A percentile compares a stretch with the other conserved stretches of the same genome.
phyloP scores from a whole-genome alignment of 2,888 invertebrate genomes.

The Harpalus rufipes region DNA sequence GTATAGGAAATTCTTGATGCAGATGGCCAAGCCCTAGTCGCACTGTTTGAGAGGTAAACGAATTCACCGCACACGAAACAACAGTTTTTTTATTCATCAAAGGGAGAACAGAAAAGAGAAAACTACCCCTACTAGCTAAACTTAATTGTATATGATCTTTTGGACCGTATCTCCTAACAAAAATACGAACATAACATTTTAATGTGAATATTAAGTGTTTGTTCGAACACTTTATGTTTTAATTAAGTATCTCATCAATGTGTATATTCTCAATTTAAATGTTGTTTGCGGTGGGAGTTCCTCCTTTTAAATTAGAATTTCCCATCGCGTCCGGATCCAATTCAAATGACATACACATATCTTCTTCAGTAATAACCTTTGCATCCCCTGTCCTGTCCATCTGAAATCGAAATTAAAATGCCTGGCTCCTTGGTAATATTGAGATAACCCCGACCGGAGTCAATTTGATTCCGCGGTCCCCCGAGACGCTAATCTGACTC shows the following conservation, averaged over 20 bases:
- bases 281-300: too few species aligned
- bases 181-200: too few species aligned
- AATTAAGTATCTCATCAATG: too few species aligned
- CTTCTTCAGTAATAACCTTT: neutral
- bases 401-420: constrained; percentile 63
- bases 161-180: too few species aligned
- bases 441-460: constrained; percentile 71
- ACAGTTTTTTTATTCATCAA: constrained; percentile 3
- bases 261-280: too few species aligned
- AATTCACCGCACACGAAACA: neutral
- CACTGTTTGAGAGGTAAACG: neutral
- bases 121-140: neutral
- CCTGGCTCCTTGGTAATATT: constrained; percentile 57
- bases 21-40: neutral
- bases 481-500: constrained; percentile 75
- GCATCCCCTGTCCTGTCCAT: constrained; percentile 29
- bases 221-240: too few species aligned
- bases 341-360: neutral
- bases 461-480: constrained; percentile 77
- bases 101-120: neutral
- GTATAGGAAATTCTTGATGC: neutral
- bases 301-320: neutral
- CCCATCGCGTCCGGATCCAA: neutral
- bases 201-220: too few species aligned
- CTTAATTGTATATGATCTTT: neutral